These are phyloP conservation scores for Penaeus vannamei DNA, from an alignment of 1,140 invertebrate genomes.

Conservation along the genomic window DNA sequence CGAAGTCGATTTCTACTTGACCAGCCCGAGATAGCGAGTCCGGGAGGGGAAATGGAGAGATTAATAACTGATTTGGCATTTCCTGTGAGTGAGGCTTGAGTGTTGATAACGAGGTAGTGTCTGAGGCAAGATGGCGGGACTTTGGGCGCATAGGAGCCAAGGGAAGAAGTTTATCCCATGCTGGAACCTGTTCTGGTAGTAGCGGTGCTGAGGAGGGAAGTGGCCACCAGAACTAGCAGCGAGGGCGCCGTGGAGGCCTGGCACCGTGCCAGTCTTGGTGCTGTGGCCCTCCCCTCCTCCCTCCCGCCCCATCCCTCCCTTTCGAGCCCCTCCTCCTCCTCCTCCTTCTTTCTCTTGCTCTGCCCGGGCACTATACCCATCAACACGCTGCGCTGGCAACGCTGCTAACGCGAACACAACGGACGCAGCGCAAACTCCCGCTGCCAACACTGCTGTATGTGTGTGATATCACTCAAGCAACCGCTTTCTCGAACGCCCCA, in stretches of 20 bases:
- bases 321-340: not conserved
- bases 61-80: too few species aligned
- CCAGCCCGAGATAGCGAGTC: too few species aligned
- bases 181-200: conserved; percentile 54
- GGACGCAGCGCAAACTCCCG: too few species aligned
- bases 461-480: too few species aligned
- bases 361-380: not conserved
- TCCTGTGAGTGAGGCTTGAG: too few species aligned
- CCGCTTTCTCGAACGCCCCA: too few species aligned
- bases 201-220: conserved; percentile 49
- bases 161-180: conserved; percentile 3
- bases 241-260: conserved; percentile 34
- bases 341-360: conserved; percentile 7
- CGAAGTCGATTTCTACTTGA: too few species aligned
- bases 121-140: not conserved
- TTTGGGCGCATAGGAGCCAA: not conserved
- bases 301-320: conserved; percentile 23
- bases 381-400: too few species aligned
- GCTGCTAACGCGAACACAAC: too few species aligned
- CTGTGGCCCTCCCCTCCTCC: conserved; percentile 33
- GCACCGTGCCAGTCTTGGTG: conserved; percentile 46
- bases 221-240: conserved; percentile 39
- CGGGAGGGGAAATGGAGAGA: too few species aligned
- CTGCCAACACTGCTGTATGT: too few species aligned
- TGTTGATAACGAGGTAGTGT: too few species aligned